Conservation (phyloP, 2,113 vertebrate genomes). For the Petromus typicus region DNA sequence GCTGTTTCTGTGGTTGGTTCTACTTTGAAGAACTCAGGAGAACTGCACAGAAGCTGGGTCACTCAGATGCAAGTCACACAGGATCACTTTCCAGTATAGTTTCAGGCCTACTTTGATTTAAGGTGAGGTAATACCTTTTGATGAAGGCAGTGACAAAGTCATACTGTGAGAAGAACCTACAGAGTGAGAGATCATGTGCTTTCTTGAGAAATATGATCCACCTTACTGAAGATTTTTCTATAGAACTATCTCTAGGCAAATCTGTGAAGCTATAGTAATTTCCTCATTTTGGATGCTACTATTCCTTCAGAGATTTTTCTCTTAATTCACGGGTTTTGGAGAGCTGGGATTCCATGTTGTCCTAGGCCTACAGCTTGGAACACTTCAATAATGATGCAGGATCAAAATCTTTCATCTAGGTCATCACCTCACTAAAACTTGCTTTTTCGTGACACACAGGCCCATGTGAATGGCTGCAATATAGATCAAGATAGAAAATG, state of each 20-base stretch:
- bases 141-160: not conserved
- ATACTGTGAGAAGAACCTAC: conserved; percentile 16
- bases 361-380: not conserved
- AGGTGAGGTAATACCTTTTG: not conserved
- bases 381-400: not conserved
- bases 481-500: not conserved
- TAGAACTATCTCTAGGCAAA: conserved; percentile 40
- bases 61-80: not conserved
- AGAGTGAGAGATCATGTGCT: not conserved
- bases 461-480: not conserved
- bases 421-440: not conserved
- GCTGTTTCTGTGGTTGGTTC: not conserved
- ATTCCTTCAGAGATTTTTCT: conserved; percentile 52
- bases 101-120: conserved; percentile 3
- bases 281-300: conserved; percentile 55
- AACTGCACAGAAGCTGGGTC: not conserved
- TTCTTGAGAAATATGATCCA: conserved; percentile 56
- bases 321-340: not conserved
- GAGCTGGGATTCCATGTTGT: not conserved
- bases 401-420: not conserved
- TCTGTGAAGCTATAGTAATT: conserved; percentile 57
- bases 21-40: not conserved
- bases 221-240: conserved; percentile 44
- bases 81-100: not conserved
- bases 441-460: not conserved